These are phyloP conservation scores for Clistopyga incitator DNA, from an alignment of 2,888 invertebrate species.

Conservation along the genomic window DNA sequence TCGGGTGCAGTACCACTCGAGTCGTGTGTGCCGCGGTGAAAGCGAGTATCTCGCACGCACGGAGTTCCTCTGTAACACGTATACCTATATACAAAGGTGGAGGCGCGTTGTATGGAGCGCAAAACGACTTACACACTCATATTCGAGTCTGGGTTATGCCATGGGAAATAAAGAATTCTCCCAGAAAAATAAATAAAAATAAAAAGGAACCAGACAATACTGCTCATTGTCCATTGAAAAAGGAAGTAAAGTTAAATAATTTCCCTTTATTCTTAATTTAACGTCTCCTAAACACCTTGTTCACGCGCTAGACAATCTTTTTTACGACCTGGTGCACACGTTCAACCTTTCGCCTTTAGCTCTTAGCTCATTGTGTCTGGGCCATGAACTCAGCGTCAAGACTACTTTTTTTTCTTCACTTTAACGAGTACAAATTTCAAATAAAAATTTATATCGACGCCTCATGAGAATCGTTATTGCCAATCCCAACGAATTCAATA, in stretches of 20 bases:
- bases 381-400: background rate
- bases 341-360: background rate
- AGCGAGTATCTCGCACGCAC: conserved; percentile 69
- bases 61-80: conserved; percentile 40
- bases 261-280: conserved; percentile 3
- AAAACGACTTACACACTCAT: conserved; percentile 27
- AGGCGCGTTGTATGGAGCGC: conserved; percentile 4
- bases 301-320: background rate
- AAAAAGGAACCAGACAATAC: conserved; percentile 34
- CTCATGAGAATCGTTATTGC: background rate
- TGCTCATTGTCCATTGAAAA: conserved; percentile 37
- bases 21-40: conserved; percentile 66
- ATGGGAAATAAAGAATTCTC: conserved; percentile 51
- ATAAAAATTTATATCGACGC: background rate
- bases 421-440: background rate
- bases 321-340: background rate
- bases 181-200: conserved; percentile 27
- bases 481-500: background rate
- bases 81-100: background rate
- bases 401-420: background rate
- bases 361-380: background rate
- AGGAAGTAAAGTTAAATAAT: conserved; percentile 4
- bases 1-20: conserved; percentile 29
- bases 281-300: background rate
- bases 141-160: conserved; percentile 11